Evolutionary conservation across 2,888 invertebrate species (phyloP).

Genomic region (Gymnosoma rotundatum): DNA sequence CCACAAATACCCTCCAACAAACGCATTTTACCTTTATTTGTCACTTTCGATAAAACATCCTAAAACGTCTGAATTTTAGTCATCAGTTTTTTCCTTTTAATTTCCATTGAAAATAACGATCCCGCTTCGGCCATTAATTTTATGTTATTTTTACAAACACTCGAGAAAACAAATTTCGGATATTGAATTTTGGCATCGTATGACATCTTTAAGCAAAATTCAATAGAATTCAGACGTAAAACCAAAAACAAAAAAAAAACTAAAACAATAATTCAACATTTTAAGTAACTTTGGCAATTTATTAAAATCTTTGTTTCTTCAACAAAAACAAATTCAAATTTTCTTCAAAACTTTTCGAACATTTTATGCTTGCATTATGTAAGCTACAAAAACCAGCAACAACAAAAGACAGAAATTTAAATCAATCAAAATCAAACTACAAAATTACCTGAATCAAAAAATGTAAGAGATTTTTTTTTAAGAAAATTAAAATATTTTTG

Average conservation of each 20-base stretch:
- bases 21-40: constrained; percentile 54
- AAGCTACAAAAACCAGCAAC: constrained; percentile 19
- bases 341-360: constrained; percentile 51
- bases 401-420: constrained; percentile 27
- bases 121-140: constrained; percentile 70
- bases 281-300: constrained; percentile 72
- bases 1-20: constrained; percentile 58
- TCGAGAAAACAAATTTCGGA: constrained; percentile 60
- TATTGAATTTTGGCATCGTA: constrained; percentile 71
- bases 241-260: neutral
- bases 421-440: constrained; percentile 76
- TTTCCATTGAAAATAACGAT: constrained; percentile 36
- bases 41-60: constrained; percentile 39
- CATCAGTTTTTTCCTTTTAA: constrained; percentile 53
- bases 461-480: constrained; percentile 41
- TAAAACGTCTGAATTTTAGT: constrained; percentile 61
- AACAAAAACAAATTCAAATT: constrained; percentile 8
- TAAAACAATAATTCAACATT: constrained; percentile 47
- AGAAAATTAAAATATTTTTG: constrained; percentile 71
- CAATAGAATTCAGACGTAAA: constrained; percentile 78
- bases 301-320: constrained; percentile 32
- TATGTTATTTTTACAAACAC: constrained; percentile 52
- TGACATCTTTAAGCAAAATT: constrained; percentile 69
- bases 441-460: constrained; percentile 79
- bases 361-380: constrained; percentile 21